phyloP scores from a whole-genome alignment of 2,113 vertebrate species.

The Indicator maculatus region DNA sequence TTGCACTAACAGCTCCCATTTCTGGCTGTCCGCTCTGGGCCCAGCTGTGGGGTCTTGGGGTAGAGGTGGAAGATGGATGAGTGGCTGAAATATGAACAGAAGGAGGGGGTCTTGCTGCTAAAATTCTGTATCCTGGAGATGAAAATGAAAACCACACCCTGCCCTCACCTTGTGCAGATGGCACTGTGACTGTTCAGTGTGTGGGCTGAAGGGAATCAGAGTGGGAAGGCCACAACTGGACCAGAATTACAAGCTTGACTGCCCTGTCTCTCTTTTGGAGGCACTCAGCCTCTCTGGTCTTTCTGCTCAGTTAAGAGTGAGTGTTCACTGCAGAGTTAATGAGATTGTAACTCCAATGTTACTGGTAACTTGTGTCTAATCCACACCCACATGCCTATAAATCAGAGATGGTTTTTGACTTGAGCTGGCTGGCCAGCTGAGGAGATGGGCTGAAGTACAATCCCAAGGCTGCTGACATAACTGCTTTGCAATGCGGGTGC shows the following conservation, averaged over 20 bases:
- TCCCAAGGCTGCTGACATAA: conserved; percentile 4
- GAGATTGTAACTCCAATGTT: conserved; percentile 27
- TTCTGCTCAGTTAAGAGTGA: not conserved
- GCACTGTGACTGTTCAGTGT: not conserved
- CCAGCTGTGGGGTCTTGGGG: not conserved
- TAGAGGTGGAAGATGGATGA: not conserved
- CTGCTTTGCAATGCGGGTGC: not conserved
- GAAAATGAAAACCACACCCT: not conserved
- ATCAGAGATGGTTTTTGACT: not conserved
- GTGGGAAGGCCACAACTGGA: not conserved
- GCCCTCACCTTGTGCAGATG: not conserved
- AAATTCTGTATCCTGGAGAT: not conserved
- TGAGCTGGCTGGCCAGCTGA: not conserved
- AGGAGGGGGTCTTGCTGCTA: not conserved
- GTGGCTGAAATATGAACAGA: not conserved
- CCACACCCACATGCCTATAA: conserved; percentile 33
- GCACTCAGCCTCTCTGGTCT: not conserved
- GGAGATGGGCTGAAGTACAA: conserved; percentile 9
- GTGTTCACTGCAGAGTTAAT: conserved; percentile 36
- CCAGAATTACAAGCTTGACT: not conserved
- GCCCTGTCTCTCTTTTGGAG: not conserved
- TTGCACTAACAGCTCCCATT: conserved; percentile 14
- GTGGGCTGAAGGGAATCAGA: not conserved
- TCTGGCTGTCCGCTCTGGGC: not conserved
- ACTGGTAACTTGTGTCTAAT: conserved; percentile 23